A percentile compares a stretch with the other conserved stretches of the same genome.
Evolutionary conservation across 2,113 vertebrate species (phyloP).

Genomic region (Proteles cristata): DNA sequence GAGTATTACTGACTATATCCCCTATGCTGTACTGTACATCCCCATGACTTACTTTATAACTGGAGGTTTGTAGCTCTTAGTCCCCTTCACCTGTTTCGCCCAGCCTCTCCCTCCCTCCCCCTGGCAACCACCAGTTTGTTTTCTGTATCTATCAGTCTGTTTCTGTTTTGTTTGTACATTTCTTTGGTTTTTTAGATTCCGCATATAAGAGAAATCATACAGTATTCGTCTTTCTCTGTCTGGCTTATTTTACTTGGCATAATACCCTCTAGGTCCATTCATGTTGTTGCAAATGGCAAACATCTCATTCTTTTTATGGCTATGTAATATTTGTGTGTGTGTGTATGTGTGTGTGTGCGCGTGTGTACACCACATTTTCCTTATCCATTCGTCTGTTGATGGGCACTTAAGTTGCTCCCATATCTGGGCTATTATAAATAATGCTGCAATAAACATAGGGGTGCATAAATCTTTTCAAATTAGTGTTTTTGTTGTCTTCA

Average conservation of each 20-base stretch:
- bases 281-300: not conserved
- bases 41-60: not conserved
- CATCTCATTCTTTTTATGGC: not conserved
- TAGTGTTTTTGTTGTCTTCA: not conserved
- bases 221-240: not conserved
- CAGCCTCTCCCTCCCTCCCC: not conserved
- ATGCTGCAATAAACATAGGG: not conserved
- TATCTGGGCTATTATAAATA: not conserved
- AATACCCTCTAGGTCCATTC: not conserved
- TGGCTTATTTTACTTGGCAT: not conserved
- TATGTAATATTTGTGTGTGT: not conserved
- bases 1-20: not conserved
- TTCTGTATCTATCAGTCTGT: not conserved
- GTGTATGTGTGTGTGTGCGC: not conserved
- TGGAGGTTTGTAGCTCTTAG: not conserved
- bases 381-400: not conserved
- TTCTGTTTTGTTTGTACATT: not conserved
- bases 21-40: not conserved
- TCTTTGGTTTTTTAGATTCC: not conserved
- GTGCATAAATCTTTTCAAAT: not conserved
- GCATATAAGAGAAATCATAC: not conserved
- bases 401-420: not conserved
- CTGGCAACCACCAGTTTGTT: not conserved
- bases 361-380: not conserved
- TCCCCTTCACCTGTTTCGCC: not conserved